phyloP scores from a whole-genome alignment of 1,140 invertebrate genomes.

The Saxidomus purpurata region DNA sequence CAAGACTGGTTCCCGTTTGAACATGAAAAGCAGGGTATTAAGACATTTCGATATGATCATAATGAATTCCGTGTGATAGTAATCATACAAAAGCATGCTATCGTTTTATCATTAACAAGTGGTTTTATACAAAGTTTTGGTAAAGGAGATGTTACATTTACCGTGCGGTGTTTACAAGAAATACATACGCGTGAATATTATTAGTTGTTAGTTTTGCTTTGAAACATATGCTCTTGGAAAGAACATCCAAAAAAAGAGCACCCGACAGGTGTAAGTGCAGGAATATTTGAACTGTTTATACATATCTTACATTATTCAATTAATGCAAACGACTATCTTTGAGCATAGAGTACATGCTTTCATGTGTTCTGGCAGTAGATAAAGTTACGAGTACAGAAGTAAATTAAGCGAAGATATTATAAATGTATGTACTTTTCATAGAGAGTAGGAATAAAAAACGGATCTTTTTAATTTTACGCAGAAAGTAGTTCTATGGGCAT shows the following conservation, averaged over 20 bases:
- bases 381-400: no score
- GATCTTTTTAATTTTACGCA: no score
- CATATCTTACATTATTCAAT: no score
- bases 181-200: background rate
- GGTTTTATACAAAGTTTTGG: background rate
- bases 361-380: no score
- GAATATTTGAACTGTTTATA: no score
- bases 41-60: background rate
- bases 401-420: no score
- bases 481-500: no score
- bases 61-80: no score
- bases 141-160: background rate
- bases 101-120: constrained; percentile 11
- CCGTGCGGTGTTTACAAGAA: background rate
- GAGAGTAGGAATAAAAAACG: no score
- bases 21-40: background rate
- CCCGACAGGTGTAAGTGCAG: background rate
- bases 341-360: no score
- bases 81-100: background rate
- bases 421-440: no score
- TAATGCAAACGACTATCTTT: no score
- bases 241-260: background rate
- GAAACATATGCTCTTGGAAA: background rate
- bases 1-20: background rate
- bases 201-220: background rate